Evolutionary conservation across 2,888 invertebrate genomes (phyloP).

Genomic region (Diachrysia chrysitis): DNA sequence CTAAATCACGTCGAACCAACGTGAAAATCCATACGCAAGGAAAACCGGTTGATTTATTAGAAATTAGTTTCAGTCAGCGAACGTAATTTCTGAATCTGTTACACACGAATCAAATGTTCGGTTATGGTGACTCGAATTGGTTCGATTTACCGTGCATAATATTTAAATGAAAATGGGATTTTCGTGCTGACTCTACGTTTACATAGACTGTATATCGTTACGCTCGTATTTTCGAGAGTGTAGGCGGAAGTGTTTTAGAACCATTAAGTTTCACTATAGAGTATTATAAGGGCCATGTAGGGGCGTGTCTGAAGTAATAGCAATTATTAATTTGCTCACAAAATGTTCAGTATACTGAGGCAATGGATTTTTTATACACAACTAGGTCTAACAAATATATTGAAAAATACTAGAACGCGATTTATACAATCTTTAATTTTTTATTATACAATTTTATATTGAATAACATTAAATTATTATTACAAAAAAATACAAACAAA

Average conservation of each 20-base stretch:
- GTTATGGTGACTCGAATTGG: slow-evolving; percentile 38
- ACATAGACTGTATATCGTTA: background rate
- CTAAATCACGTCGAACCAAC: slow-evolving; percentile 60
- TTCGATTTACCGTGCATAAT: slow-evolving; percentile 38
- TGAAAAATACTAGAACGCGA: no score
- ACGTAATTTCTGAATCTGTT: slow-evolving; percentile 64
- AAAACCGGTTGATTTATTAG: slow-evolving; percentile 68
- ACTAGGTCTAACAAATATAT: no score
- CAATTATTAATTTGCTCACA: no score
- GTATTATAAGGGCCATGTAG: background rate
- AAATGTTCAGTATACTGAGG: no score
- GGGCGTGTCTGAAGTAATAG: no score
- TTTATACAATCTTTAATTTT: no score
- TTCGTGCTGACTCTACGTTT: slow-evolving; percentile 34
- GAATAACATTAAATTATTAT: no score
- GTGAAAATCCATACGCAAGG: slow-evolving; percentile 69
- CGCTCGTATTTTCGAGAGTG: slow-evolving; percentile 16
- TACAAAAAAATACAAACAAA: no score
- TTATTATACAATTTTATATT: no score
- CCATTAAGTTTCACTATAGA: slow-evolving; percentile 8
- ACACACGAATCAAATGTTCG: slow-evolving; percentile 53
- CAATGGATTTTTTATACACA: no score
- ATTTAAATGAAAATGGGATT: slow-evolving; percentile 46
- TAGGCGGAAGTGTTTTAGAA: slow-evolving; percentile 41
- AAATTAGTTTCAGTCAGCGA: slow-evolving; percentile 68